phyloP scores from a whole-genome alignment of 2,888 invertebrate species.

The Alloscopus bannaensis region DNA sequence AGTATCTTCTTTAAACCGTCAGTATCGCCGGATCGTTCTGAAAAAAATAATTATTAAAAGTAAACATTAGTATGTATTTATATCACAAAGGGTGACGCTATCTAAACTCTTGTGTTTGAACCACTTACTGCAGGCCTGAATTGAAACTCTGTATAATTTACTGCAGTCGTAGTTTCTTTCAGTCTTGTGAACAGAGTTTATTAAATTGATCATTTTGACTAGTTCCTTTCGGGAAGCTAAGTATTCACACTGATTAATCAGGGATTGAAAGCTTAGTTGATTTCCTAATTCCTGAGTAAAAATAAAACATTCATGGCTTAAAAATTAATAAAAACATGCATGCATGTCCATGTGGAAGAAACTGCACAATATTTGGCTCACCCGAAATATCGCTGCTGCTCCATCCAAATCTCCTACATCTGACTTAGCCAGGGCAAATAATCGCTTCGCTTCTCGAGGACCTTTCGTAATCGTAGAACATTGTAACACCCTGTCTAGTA shows the following conservation, averaged over 20 bases:
- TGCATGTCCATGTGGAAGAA: neutral
- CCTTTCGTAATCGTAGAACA: constrained; percentile 34
- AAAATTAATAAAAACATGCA: neutral
- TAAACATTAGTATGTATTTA: too few species aligned
- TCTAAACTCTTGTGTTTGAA: neutral
- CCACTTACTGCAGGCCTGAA: constrained; percentile 49
- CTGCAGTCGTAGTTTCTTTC: constrained; percentile 47
- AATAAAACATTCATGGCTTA: neutral
- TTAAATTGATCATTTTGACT: constrained; percentile 57
- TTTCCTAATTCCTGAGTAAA: constrained; percentile 53
- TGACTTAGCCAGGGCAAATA: constrained; percentile 52
- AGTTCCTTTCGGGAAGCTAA: constrained; percentile 42
- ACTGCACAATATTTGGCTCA: constrained; percentile 10
- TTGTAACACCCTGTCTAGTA: constrained; percentile 48
- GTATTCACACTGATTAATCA: constrained; percentile 56
- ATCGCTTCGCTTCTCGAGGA: constrained; percentile 43
- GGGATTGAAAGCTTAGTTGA: constrained; percentile 34
- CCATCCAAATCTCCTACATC: constrained; percentile 63
- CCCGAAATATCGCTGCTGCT: constrained; percentile 51
- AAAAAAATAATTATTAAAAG: constrained; percentile 11
- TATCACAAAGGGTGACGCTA: neutral
- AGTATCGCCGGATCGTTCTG: constrained; percentile 43
- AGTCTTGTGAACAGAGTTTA: constrained; percentile 51
- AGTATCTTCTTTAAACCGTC: constrained; percentile 28
- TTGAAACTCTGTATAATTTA: constrained; percentile 42